Conservation (phyloP, 2,797 vertebrate species). For the Alauda arvensis region DNA sequence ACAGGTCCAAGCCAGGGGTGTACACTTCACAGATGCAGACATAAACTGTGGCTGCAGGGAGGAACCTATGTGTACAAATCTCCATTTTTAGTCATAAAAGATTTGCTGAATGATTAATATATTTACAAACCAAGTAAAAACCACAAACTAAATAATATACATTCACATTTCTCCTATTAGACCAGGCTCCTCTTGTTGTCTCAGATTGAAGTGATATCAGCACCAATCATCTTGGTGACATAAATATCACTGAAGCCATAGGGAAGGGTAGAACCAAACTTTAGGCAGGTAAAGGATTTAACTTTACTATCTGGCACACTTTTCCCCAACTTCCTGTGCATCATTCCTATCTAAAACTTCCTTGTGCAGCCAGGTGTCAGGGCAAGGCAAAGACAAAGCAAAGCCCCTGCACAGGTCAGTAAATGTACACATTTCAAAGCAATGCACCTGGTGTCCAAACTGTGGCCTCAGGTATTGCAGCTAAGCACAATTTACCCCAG, state of each 20-base stretch:
- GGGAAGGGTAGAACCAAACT: not conserved
- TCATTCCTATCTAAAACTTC: not conserved
- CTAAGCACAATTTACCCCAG: not conserved
- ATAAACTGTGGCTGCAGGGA: not conserved
- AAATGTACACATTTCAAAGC: not conserved
- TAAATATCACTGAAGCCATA: not conserved
- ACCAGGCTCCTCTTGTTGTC: not conserved
- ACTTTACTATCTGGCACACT: not conserved
- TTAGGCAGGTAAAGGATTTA: not conserved
- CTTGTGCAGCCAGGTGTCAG: not conserved
- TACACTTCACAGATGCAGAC: not conserved
- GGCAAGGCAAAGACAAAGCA: not conserved
- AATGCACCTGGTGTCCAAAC: not conserved
- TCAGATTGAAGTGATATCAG: not conserved
- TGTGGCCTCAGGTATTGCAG: not conserved
- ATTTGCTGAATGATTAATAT: not conserved
- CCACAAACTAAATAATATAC: not conserved
- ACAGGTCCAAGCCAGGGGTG: not conserved
- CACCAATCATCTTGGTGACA: not conserved
- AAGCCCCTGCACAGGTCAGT: not conserved
- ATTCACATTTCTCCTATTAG: not conserved
- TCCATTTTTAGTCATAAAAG: not conserved
- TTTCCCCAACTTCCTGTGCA: not conserved
- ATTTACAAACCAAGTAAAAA: not conserved
- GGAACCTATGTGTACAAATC: not conserved